Conservation (phyloP, 2,113 vertebrate genomes). For the Circaetus cinerascens region DNA sequence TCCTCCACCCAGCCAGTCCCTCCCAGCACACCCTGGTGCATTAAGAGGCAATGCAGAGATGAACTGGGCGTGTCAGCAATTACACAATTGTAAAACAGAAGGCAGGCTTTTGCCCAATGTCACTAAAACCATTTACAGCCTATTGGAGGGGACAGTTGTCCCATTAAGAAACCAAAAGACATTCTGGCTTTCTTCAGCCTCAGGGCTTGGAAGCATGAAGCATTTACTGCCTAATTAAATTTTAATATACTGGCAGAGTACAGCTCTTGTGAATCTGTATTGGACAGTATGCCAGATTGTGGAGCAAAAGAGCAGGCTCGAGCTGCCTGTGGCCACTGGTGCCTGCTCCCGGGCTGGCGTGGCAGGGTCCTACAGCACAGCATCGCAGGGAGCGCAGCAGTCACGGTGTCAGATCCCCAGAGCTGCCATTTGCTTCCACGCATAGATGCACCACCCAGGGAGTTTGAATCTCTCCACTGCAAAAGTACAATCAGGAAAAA, state of each 20-base stretch:
- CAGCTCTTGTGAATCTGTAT: background rate
- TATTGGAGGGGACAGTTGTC: slow-evolving; percentile 7
- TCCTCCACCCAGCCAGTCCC: background rate
- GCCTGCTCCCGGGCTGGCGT: accelerated
- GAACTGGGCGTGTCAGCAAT: background rate
- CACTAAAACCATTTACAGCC: slow-evolving; percentile 2
- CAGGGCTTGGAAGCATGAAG: slow-evolving; percentile 20
- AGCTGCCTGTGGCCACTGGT: background rate
- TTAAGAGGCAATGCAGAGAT: background rate
- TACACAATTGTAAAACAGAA: background rate
- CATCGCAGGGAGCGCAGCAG: accelerated
- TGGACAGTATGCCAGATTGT: background rate
- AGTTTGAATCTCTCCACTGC: background rate
- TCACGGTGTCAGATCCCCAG: accelerated
- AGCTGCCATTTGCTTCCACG: background rate
- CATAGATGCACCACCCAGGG: accelerated
- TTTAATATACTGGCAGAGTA: slow-evolving; percentile 39
- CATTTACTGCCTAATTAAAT: slow-evolving; percentile 55
- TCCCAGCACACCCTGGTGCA: background rate
- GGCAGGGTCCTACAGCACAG: accelerated
- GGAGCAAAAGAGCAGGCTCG: background rate
- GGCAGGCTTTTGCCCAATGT: background rate
- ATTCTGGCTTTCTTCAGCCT: slow-evolving; percentile 36
- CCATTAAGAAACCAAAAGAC: slow-evolving; percentile 46
- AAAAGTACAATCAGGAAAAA: background rate